Evolutionary conservation across 37 sponge, comb jelly and placozoan species (phyloP).

Genomic region (Crambe crambe): DNA sequence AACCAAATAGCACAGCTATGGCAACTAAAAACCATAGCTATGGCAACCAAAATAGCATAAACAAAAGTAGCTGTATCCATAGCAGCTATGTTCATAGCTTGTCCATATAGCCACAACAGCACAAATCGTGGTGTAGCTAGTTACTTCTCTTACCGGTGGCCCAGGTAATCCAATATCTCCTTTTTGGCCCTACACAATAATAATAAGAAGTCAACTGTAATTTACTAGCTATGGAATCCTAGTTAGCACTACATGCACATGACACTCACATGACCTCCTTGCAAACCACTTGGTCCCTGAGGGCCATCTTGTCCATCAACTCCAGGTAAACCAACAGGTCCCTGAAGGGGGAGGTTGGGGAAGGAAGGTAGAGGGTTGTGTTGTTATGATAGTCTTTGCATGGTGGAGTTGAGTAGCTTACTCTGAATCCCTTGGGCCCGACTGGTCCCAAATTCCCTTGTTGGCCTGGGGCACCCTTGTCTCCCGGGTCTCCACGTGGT

Average conservation of each 20-base stretch:
- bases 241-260: background rate
- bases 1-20: too few species aligned
- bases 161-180: constrained; percentile 63
- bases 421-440: constrained; percentile 61
- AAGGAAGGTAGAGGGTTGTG: too few species aligned
- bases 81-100: too few species aligned
- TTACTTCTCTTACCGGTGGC: constrained; percentile 16
- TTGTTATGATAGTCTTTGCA: too few species aligned
- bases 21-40: too few species aligned
- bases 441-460: constrained; percentile 50
- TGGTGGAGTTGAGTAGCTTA: too few species aligned
- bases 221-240: background rate
- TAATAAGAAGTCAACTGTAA: background rate
- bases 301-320: constrained; percentile 43
- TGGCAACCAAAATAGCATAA: too few species aligned
- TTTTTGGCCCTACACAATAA: constrained; percentile 37
- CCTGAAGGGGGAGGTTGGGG: too few species aligned
- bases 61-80: too few species aligned
- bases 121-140: background rate
- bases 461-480: constrained; percentile 40
- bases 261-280: constrained; percentile 58
- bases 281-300: constrained; percentile 53
- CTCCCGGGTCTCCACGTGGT: constrained; percentile 48
- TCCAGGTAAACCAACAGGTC: constrained; percentile 35
- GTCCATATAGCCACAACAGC: too few species aligned